A percentile compares a stretch with the other conserved stretches of the same genome.
These are phyloP conservation scores for Rhamphomyia laevipes DNA, from an alignment of 2,888 invertebrate genomes.

Conservation along the genomic window DNA sequence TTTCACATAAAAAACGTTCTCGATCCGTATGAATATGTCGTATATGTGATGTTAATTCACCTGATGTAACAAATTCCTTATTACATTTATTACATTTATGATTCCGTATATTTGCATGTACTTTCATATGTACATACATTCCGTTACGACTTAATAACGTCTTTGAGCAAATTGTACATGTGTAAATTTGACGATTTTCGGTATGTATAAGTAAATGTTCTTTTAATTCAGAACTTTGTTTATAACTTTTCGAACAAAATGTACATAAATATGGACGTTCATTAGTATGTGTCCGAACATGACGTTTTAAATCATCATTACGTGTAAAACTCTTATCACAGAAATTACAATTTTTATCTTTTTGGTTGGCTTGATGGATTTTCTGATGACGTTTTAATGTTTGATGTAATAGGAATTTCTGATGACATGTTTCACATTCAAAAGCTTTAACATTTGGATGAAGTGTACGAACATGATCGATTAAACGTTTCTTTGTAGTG, in stretches of 20 bases:
- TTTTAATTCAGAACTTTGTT: slow-evolving; percentile 18
- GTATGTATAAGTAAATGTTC: slow-evolving; percentile 12
- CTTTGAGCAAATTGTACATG: slow-evolving; percentile 19
- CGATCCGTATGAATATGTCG: too few relatives aligned
- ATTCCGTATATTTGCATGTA: slow-evolving; percentile 18
- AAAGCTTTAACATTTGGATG: too few relatives aligned
- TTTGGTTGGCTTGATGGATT: slow-evolving; percentile 16
- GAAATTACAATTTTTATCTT: slow-evolving; percentile 19
- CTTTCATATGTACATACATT: slow-evolving; percentile 19
- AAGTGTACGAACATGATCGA: too few relatives aligned
- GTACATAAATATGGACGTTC: slow-evolving; percentile 22
- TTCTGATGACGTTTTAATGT: slow-evolving; percentile 19
- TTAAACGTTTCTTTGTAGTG: too few relatives aligned
- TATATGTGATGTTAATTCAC: slow-evolving; percentile 10
- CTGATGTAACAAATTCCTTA: slow-evolving; percentile 17
- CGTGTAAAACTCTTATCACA: slow-evolving; percentile 20
- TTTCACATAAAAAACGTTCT: too few relatives aligned
- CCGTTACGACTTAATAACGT: slow-evolving; percentile 19
- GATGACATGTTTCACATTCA: too few relatives aligned
- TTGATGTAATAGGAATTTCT: not conserved
- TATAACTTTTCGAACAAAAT: slow-evolving; percentile 21
- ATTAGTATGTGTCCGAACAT: slow-evolving; percentile 23
- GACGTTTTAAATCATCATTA: slow-evolving; percentile 21
- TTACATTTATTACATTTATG: slow-evolving; percentile 17
- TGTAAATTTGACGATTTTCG: slow-evolving; percentile 10